Evolutionary conservation across 2,888 invertebrate genomes (phyloP).

Genomic region (Cynaeus angustus): DNA sequence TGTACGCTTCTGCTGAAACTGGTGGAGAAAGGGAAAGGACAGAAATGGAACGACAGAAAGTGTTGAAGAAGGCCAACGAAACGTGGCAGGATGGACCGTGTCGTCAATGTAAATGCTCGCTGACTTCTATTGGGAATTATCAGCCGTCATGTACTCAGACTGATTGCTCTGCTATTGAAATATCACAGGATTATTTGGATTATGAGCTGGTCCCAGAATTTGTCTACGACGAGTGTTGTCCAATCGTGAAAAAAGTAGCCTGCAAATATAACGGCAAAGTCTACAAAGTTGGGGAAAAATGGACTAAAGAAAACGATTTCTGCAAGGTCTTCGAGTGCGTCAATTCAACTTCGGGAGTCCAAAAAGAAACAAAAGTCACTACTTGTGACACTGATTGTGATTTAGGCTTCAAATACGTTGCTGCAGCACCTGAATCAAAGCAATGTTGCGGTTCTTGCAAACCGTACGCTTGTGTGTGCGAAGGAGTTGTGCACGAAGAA

Average conservation of each 20-base stretch:
- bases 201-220: conserved; percentile 75
- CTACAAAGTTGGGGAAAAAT: conserved; percentile 75
- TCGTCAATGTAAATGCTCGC: conserved; percentile 76
- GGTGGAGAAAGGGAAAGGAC: conserved; percentile 74
- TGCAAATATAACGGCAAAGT: conserved; percentile 73
- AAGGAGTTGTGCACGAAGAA: conserved; percentile 71
- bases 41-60: conserved; percentile 70
- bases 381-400: conserved; percentile 74
- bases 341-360: conserved; percentile 72
- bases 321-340: conserved; percentile 76
- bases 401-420: conserved; percentile 75
- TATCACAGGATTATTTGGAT: conserved; percentile 72
- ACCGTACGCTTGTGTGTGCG: conserved; percentile 74
- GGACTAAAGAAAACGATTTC: conserved; percentile 73
- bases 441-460: conserved; percentile 80
- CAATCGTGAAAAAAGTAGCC: conserved; percentile 74
- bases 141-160: conserved; percentile 72
- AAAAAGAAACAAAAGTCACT: conserved; percentile 73
- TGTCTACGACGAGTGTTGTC: conserved; percentile 79
- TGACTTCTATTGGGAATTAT: conserved; percentile 64
- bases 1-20: conserved; percentile 73
- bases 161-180: conserved; percentile 73
- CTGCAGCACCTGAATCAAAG: conserved; percentile 65
- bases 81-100: conserved; percentile 84
- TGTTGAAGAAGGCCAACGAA: conserved; percentile 76